Base-by-base conservation (phyloP, 2,797 vertebrate genomes). In the Lithobates sylvaticus region DNA sequence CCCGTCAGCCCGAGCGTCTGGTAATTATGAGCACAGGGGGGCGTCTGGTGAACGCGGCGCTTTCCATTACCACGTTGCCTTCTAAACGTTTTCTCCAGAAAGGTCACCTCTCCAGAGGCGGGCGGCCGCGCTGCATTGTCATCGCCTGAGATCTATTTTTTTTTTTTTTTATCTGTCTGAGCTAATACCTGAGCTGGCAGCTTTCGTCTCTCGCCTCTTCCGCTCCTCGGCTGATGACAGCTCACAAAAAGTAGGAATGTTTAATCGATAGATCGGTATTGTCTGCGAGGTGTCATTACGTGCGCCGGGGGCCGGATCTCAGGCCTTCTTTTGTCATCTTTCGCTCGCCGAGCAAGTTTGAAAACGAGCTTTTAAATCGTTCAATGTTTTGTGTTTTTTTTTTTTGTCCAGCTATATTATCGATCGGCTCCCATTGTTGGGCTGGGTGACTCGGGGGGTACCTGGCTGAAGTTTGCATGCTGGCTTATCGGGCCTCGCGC, bases 11-110 rank as follows among this genome's bases (percentile, higher is more conserved):
- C 36, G 21, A 85, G 81, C 84, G 86, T 88, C 82, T 89, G 80
- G 79, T 89, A 87, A 91, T 89, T 88, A 90, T 71, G 76, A 89
- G 88, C 86, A 79, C 42, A 68, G 86, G 88, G 88, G 88, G 89
- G 76, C 88, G 61, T 89, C 83, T 91, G 89, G 76, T 89, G 80
- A 84, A 86, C 77, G 80, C 77, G 81, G 76, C 0, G 1, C 65
- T 83, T 89, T 89, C 84, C 88, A 86, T 86, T 86, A 78, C 79
- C 69, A n/a, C 75, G 86, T 85, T 88, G 88, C 75, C 85, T 91
- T 89, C 34, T 85, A 85, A 90, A 88, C 86, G 61, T 87, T 86
- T 86, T 87, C 75, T 77, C 42, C 78, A 13, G 76, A 85, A 89
- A 90, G 64, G 81, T 92, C 86, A 89, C 77, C 18, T 32, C 78